These are phyloP conservation scores for Scaeva pyrastri DNA, from an alignment of 2,888 invertebrate species.

Conservation along the genomic window DNA sequence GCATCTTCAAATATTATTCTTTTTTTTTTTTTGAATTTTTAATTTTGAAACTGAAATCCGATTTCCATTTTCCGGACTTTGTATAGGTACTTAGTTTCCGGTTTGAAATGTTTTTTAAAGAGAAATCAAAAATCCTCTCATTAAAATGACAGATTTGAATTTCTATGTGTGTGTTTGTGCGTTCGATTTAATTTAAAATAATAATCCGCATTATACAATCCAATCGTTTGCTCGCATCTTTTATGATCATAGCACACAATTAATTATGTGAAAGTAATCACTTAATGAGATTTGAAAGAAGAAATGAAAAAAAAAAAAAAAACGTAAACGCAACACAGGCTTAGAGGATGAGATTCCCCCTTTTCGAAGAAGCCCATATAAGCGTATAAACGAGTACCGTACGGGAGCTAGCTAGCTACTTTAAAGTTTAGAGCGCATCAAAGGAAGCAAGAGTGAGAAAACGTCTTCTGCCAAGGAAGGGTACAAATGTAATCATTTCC, in stretches of 20 bases:
- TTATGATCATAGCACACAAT: conserved; percentile 51
- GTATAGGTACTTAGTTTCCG: conserved; percentile 64
- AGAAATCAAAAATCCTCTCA: conserved; percentile 19
- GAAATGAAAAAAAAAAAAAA: not conserved
- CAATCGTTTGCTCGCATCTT: not conserved
- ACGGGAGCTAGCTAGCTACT: not conserved
- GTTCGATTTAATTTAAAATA: conserved; percentile 60
- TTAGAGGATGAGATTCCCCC: not conserved
- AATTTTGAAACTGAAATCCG: conserved; percentile 38
- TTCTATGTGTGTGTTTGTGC: conserved; percentile 1
- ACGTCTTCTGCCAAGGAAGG: conserved; percentile 53
- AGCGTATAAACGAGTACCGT: not conserved
- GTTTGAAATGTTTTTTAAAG: conserved; percentile 35
- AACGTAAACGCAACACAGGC: conserved; percentile 37
- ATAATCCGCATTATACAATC: conserved; percentile 22
- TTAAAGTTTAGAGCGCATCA: not conserved
- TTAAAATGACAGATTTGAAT: conserved; percentile 64
- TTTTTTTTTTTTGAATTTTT: not conserved
- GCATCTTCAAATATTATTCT: too few relatives aligned
- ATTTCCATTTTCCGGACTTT: conserved; percentile 47
- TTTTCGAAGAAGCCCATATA: not conserved
- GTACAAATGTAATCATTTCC: conserved; percentile 71
- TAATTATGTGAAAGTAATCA: conserved; percentile 76
- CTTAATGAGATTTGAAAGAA: conserved; percentile 68
- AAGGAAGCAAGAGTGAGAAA: not conserved